Evolutionary conservation across 2,113 vertebrate species (phyloP), one percentile per base, ranked within the genome.

Genomic region (Stigmatopora nigra): DNA sequence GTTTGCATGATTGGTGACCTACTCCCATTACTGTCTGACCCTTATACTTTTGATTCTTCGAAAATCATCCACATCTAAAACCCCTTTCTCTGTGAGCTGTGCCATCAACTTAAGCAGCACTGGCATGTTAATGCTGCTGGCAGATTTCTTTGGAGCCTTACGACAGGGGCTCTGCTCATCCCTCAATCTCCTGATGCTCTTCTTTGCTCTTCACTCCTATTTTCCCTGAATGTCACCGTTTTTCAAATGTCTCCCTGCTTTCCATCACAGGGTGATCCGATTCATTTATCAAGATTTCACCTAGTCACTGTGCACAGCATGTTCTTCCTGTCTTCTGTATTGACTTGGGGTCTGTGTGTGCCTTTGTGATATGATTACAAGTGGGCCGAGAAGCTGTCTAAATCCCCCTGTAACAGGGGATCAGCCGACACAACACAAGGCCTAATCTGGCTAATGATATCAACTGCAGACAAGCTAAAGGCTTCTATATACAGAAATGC

Each of bases 371-470:
- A 68, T 72, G 76, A 78, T 86, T 82, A 81, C 72, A 80, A 85
- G 56, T 62, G 68, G 79, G 70, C 69, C n/a, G 68, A 69, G 73
- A 70, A 64, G 19, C 66, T 64, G 60, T 67, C 76, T 83, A 78
- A 88, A 82, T 83, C 77, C 74, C 64, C 52, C 47, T 68, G 68
- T 77, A 80, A 77, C 56, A 13, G 60, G 59, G 47, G 68, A 77
- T 83, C 76, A 84, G 76, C 71, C 55, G 45, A 72, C 75, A 57
- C 63, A 71, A 65, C 70, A 25, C 35, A 38, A 48, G 69, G 64
- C 77, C 62, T 82, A 79, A 81, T 82, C 81, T 85, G 74, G 71
- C 72, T 85, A 88, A 83, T 82, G 69, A 84, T 83, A 79, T 82
- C 78, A 82, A 69, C 73, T 72, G 72, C 64, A 66, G 75, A 82